Evolutionary conservation across 1,140 invertebrate genomes (phyloP).

Genomic region (Penaeus chinensis): DNA sequence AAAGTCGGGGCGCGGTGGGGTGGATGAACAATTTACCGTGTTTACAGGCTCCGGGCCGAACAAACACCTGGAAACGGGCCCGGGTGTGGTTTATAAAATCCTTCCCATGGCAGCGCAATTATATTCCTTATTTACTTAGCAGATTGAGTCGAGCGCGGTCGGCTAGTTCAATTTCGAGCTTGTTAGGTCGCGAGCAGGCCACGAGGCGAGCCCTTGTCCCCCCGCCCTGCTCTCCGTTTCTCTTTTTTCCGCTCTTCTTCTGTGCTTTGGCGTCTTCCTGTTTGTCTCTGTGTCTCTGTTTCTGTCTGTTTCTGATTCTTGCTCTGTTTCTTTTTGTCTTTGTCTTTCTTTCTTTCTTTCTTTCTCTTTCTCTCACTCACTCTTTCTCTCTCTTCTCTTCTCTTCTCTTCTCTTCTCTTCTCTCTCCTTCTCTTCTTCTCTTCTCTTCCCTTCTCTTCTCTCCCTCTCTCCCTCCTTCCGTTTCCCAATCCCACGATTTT

Average conservation of each 20-base stretch:
- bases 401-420: too few relatives aligned
- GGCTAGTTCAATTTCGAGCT: slow-evolving; percentile 8
- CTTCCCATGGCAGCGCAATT: slow-evolving; percentile 7
- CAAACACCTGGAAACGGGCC: not conserved
- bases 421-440: not conserved
- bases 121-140: slow-evolving; percentile 13
- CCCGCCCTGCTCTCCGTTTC: too few relatives aligned
- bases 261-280: too few relatives aligned
- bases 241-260: too few relatives aligned
- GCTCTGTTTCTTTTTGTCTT: not conserved
- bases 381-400: too few relatives aligned
- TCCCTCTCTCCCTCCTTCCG: not conserved
- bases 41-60: not conserved
- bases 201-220: not conserved
- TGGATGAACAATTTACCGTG: not conserved
- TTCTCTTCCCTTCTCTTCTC: not conserved
- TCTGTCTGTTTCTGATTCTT: too few relatives aligned
- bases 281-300: too few relatives aligned
- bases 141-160: slow-evolving; percentile 18
- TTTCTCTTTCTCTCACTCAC: too few relatives aligned
- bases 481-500: too few relatives aligned
- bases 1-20: not conserved
- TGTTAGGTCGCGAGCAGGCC: not conserved
- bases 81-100: slow-evolving; percentile 18
- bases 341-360: not conserved